phyloP scores from a whole-genome alignment of 2,888 invertebrate genomes.

The Acleris holmiana region DNA sequence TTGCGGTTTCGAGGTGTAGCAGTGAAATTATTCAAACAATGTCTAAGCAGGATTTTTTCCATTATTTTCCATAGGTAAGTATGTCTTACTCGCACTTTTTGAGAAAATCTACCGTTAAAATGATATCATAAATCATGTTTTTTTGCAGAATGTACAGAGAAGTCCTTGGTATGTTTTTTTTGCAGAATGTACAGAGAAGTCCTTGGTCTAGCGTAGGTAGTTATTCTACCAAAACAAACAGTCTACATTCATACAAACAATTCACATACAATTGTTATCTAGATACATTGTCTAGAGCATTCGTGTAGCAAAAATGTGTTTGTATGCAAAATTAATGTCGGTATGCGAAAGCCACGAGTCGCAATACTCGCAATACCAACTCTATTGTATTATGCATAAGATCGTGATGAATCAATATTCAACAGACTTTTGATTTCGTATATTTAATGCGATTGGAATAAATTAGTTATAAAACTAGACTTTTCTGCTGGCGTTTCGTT shows the following conservation, averaged over 20 bases:
- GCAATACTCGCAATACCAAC: slow-evolving; percentile 24
- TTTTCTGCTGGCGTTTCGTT: not conserved
- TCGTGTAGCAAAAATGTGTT: slow-evolving; percentile 63
- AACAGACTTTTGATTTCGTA: slow-evolving; percentile 43
- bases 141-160: too few species aligned
- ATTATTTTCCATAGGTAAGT: too few species aligned
- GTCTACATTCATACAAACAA: slow-evolving; percentile 36
- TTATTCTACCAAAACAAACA: slow-evolving; percentile 8
- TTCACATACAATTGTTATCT: slow-evolving; percentile 57
- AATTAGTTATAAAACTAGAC: slow-evolving; percentile 1
- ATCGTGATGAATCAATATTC: slow-evolving; percentile 68
- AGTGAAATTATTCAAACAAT: too few species aligned
- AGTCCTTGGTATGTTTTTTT: too few species aligned
- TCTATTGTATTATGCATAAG: slow-evolving; percentile 32
- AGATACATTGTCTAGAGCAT: slow-evolving; percentile 47
- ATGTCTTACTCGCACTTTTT: too few species aligned
- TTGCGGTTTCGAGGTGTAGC: too few species aligned
- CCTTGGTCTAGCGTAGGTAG: not conserved
- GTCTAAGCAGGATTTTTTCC: too few species aligned
- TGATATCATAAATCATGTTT: too few species aligned
- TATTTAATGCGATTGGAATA: slow-evolving; percentile 16
- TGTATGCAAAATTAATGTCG: slow-evolving; percentile 76
- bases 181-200: too few species aligned
- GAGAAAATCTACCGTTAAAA: too few species aligned
- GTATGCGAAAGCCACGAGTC: slow-evolving; percentile 56